Evolutionary conservation across 2,888 invertebrate genomes (phyloP).

Genomic region (Helobdella robusta): DNA sequence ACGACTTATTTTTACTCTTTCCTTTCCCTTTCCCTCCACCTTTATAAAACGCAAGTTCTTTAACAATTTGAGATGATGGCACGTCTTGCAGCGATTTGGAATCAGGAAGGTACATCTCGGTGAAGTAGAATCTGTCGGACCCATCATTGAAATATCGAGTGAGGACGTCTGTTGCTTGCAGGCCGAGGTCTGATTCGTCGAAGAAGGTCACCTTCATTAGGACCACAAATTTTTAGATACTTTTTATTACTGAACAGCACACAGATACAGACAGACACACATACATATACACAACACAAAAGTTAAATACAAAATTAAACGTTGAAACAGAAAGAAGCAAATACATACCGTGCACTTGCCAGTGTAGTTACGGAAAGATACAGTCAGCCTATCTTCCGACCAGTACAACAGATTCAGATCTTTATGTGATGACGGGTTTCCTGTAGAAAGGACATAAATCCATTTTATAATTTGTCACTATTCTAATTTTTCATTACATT

Average conservation of each 20-base stretch:
- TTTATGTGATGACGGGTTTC: too few species aligned
- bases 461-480: too few species aligned
- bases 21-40: constrained; percentile 63
- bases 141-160: constrained; percentile 60
- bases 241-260: neutral
- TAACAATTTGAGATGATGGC: constrained; percentile 55
- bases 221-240: neutral
- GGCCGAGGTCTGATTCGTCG: constrained; percentile 16
- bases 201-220: constrained; percentile 7
- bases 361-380: constrained; percentile 49
- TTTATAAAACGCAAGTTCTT: constrained; percentile 51
- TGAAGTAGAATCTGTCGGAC: constrained; percentile 49
- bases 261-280: neutral
- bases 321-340: too few species aligned
- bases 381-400: constrained; percentile 58
- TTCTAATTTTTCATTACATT: constrained; percentile 53
- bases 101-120: constrained; percentile 57
- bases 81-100: constrained; percentile 58
- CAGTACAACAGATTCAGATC: constrained; percentile 69
- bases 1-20: constrained; percentile 52
- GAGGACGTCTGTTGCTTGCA: constrained; percentile 26
- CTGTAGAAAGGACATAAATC: too few species aligned
- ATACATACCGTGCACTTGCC: constrained; percentile 64
- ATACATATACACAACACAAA: constrained; percentile 42
- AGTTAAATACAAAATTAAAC: too few species aligned